A percentile compares a stretch with the other conserved stretches of the same genome.
phyloP scores from a whole-genome alignment of 2,113 vertebrate species.

The Siphamia tubifer region DNA sequence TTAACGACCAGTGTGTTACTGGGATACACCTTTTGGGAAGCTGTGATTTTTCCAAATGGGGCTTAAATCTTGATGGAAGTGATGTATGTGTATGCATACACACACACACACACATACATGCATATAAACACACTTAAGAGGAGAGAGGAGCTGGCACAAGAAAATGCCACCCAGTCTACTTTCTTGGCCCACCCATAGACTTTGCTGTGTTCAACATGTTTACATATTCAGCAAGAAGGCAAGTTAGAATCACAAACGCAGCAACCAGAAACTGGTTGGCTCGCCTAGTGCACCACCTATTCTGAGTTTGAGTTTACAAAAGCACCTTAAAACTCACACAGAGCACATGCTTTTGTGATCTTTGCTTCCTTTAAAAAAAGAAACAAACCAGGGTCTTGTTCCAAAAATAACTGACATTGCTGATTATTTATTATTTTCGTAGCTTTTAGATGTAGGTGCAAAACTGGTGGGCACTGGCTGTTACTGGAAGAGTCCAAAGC shows the following conservation, averaged over 20 bases:
- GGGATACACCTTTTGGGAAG: constrained; percentile 69
- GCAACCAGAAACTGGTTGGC: constrained; percentile 65
- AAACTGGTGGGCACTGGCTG: constrained; percentile 78
- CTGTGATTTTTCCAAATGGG: constrained; percentile 46
- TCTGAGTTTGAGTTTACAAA: constrained; percentile 77
- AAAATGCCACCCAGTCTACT: constrained; percentile 64
- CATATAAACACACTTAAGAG: constrained; percentile 32
- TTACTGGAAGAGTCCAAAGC: constrained; percentile 76
- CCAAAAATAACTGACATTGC: constrained; percentile 74
- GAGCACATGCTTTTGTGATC: constrained; percentile 80
- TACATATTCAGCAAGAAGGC: constrained; percentile 81
- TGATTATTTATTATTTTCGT: constrained; percentile 81
- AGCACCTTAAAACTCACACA: constrained; percentile 82
- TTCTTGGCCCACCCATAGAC: constrained; percentile 65
- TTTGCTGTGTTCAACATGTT: constrained; percentile 81
- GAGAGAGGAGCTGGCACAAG: constrained; percentile 44
- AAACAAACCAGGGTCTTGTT: constrained; percentile 83
- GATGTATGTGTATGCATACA: constrained; percentile 39
- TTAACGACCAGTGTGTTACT: constrained; percentile 81
- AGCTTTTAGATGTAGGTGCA: constrained; percentile 71
- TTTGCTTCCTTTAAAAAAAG: constrained; percentile 71
- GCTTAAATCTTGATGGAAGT: constrained; percentile 50
- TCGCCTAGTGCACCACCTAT: constrained; percentile 51
- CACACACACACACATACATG: constrained; percentile 27
- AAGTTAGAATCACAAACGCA: constrained; percentile 77